phyloP scores from a whole-genome alignment of 2,888 invertebrate species.

The Drosophila bunnanda region DNA sequence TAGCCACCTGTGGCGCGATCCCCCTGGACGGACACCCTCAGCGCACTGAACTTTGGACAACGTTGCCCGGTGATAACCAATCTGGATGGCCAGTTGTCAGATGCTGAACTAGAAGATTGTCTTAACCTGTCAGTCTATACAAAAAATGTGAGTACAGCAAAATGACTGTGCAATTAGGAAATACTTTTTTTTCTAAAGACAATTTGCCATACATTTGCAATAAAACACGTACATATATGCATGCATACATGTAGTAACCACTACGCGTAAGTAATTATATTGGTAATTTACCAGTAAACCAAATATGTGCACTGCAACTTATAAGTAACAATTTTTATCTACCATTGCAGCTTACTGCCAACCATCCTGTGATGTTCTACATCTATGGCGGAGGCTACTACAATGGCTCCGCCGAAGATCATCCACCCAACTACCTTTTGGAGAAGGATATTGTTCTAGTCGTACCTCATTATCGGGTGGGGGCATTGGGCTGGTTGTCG shows the following conservation, averaged over 20 bases:
- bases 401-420: constrained; percentile 82
- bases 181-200: no score
- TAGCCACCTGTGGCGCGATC: constrained; percentile 77
- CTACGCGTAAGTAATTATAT: background rate
- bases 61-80: constrained; percentile 82
- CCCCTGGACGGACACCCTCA: constrained; percentile 77
- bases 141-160: constrained; percentile 77
- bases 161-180: background rate
- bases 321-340: background rate
- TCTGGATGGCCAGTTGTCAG: constrained; percentile 51
- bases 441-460: constrained; percentile 86
- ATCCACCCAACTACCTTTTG: constrained; percentile 84
- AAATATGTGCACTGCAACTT: background rate
- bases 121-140: constrained; percentile 83
- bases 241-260: background rate
- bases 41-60: constrained; percentile 78
- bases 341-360: constrained; percentile 66
- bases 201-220: background rate
- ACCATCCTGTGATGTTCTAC: constrained; percentile 85
- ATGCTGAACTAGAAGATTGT: constrained; percentile 82
- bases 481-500: constrained; percentile 86
- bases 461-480: constrained; percentile 85
- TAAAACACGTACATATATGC: background rate
- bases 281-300: background rate
- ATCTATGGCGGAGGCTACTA: constrained; percentile 85